These are phyloP conservation scores for Theonella swinhoei DNA, from an alignment of 37 sponge, comb jelly and placozoan species.

Conservation along the genomic window DNA sequence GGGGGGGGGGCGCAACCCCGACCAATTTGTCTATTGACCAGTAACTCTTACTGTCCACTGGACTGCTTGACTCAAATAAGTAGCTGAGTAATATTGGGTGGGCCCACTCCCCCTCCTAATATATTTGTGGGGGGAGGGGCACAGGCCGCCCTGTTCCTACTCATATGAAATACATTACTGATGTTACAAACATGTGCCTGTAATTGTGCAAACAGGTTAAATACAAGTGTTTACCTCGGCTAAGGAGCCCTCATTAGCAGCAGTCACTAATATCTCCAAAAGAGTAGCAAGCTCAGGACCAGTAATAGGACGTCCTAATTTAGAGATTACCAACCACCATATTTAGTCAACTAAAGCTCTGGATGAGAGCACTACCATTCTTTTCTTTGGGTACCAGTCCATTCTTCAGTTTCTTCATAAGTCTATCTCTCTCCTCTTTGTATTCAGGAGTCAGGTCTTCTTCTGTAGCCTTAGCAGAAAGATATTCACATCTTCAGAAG, in stretches of 20 bases:
- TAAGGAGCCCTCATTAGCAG: constrained; percentile 92
- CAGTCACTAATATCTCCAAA: constrained; percentile 78
- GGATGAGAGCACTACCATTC: constrained; percentile 67
- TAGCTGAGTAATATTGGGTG: no score
- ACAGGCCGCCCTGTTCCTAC: no score
- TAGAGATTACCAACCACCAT: neutral
- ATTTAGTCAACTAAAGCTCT: neutral
- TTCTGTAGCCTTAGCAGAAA: constrained; percentile 57
- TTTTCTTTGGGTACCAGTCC: constrained; percentile 82
- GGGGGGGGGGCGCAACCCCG: no score
- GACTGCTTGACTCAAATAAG: no score
- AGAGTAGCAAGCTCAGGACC: constrained; percentile 90
- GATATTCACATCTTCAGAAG: neutral
- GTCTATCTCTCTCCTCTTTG: constrained; percentile 78
- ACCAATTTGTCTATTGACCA: no score
- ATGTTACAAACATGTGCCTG: no score
- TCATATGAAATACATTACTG: no score
- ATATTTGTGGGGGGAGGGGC: no score
- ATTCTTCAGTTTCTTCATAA: constrained; percentile 42
- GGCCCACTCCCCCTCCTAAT: no score
- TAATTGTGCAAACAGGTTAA: no score
- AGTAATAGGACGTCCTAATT: constrained; percentile 67
- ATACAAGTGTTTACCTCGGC: no score
- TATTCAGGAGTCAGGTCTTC: constrained; percentile 86
- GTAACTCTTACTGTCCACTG: no score